A percentile compares a stretch with the other conserved stretches of the same genome.
Evolutionary conservation across 2,797 vertebrate genomes (phyloP).

Genomic region (Myripristis jacobus): DNA sequence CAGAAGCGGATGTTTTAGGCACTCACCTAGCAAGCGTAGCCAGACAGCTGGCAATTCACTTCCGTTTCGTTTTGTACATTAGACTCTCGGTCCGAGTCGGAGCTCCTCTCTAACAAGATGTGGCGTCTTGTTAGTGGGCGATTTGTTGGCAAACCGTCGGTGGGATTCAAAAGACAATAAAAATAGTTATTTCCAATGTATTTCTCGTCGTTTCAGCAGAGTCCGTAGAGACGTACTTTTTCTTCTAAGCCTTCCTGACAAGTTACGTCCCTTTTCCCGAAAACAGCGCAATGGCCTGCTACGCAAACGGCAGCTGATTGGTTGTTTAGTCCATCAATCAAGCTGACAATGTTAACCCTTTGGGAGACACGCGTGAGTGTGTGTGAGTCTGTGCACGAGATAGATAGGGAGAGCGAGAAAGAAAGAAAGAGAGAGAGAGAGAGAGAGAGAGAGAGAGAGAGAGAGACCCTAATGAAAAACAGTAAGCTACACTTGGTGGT

Average conservation of each 20-base stretch:
- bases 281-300: conserved; percentile 63
- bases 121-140: background rate
- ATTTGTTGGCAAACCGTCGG: background rate
- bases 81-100: conserved; percentile 48
- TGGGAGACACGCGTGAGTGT: background rate
- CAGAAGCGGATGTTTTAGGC: conserved; percentile 4
- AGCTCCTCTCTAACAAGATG: background rate
- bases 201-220: background rate
- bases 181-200: background rate
- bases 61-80: conserved; percentile 80
- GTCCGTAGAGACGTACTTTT: background rate
- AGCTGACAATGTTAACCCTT: conserved; percentile 32
- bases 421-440: too few relatives aligned
- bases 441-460: too few relatives aligned
- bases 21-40: conserved; percentile 78
- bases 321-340: conserved; percentile 67
- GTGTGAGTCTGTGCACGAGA: too few relatives aligned
- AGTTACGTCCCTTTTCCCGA: conserved; percentile 81
- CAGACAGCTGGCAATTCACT: conserved; percentile 82
- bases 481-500: too few relatives aligned
- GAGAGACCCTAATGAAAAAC: too few relatives aligned
- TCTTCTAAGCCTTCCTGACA: conserved; percentile 80
- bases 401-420: too few relatives aligned
- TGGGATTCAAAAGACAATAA: background rate
- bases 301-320: conserved; percentile 65